Evolutionary conservation across 2,888 invertebrate genomes (phyloP), one percentile per base, ranked within the genome.

Genomic region (Polyommatus icarus): DNA sequence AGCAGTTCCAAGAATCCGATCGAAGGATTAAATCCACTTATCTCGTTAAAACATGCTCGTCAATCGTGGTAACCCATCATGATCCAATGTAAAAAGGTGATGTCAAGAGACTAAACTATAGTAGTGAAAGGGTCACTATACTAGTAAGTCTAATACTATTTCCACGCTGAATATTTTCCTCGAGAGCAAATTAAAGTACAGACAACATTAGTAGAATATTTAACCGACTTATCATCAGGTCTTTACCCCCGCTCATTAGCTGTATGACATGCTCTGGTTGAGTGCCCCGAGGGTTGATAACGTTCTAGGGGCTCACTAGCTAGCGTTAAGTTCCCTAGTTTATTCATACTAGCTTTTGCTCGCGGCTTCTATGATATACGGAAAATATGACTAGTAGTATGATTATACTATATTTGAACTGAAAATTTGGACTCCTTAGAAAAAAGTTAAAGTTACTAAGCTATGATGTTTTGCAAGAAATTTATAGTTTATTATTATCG

Each of bases 221-320:
- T 72, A 72, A 72, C 18, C 18, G 20, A n/a, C 72, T 40, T 72
- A 72, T 72, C 50, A 46, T 75, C 29, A 50, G 75, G 75, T 29
- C 75, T 75, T 75, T 75, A 75, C 75, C 75, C 50, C 18, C 29
- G 46, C 75, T 75, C 75, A 75, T 75, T 75, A 75, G 75, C 29
- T 15, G 73, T 29, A 75, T 50, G 75, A 75, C 75, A 46, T 75
- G 75, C 75, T 75, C 15, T 5, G 24, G 75, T 29, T 18, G 75
- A 75, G 75, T 54, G 75, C 75, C 46, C 75, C 54, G 50, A 50
- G 75, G 15, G 20, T 15, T 50, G 75, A 75, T 75, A 75, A 24
- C 75, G 24, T 50, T 75, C 54, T 29, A 50, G 75, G 75, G 50
- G 54, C 75, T 24, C 54, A 50, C 75, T 75, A 50, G 50, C 20